Percentiles rank a stretch among this genome's conserved stretches.
Conservation (phyloP, 2,888 invertebrate genomes). For the Megalurothrips usitatus region DNA sequence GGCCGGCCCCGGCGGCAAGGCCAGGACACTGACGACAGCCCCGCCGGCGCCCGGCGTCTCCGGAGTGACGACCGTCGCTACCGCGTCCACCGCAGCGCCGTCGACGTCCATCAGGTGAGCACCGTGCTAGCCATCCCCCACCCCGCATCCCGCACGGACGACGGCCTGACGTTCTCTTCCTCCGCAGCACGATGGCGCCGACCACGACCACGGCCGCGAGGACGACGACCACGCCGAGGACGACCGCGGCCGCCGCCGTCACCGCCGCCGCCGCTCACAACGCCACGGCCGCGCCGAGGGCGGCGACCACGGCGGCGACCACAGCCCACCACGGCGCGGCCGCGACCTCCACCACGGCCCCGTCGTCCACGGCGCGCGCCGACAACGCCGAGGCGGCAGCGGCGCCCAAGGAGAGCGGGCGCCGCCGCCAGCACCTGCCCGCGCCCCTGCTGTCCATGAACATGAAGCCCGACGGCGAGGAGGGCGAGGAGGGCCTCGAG, state of each 20-base stretch:
- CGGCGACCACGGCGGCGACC: not conserved
- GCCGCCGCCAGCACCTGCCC: not conserved
- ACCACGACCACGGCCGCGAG: not conserved
- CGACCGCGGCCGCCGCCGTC: no score
- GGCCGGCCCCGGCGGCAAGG: conserved; percentile 20
- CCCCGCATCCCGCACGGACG: no score
- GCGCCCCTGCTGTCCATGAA: conserved; percentile 18
- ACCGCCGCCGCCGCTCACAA: not conserved
- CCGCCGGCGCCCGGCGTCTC: not conserved
- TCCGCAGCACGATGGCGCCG: not conserved
- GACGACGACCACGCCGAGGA: not conserved
- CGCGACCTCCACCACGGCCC: not conserved
- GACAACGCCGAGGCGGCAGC: not conserved
- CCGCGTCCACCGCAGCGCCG: not conserved
- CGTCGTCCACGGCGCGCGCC: not conserved
- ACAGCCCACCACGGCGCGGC: not conserved
- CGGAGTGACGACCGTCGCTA: not conserved
- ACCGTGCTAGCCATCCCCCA: no score
- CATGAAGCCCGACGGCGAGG: conserved; percentile 2
- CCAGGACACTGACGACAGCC: not conserved
- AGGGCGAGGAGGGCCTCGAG: conserved; percentile 16
- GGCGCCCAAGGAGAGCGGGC: conserved; percentile 15
- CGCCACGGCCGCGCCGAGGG: not conserved
- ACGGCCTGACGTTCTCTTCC: not conserved
- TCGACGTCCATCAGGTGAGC: not conserved